Conservation (phyloP, 2,797 vertebrate species). For the Pyrocephalus nanus region DNA sequence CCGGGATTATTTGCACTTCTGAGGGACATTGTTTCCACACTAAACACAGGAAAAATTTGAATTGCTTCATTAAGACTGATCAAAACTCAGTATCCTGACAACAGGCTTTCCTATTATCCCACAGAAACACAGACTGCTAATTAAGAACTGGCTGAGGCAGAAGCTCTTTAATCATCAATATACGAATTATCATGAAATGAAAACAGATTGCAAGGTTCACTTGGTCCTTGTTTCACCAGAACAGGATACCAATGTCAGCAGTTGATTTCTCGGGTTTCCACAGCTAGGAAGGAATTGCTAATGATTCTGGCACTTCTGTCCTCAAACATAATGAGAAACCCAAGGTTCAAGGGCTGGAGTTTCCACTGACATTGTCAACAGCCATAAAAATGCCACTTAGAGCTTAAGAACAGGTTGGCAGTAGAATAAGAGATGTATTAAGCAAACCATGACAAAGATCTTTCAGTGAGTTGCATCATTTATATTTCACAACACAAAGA, state of each 20-base stretch:
- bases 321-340: background rate
- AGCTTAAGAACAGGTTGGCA: background rate
- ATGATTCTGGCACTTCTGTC: background rate
- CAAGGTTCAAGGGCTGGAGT: background rate
- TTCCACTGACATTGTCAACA: background rate
- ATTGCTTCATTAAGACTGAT: background rate
- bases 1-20: conserved; percentile 74
- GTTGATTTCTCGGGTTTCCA: background rate
- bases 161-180: background rate
- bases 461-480: background rate
- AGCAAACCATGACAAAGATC: background rate
- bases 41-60: conserved; percentile 42
- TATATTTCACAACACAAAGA: background rate
- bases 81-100: background rate
- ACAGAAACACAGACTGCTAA: background rate
- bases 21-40: conserved; percentile 91
- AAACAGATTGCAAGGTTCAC: background rate
- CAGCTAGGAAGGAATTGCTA: background rate
- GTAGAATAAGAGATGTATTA: background rate
- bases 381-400: background rate
- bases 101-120: background rate
- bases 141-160: background rate
- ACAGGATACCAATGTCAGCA: background rate
- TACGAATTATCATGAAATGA: background rate
- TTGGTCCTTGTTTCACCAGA: background rate